Conservation (phyloP, 2,797 vertebrate species). For the Falco peregrinus region DNA sequence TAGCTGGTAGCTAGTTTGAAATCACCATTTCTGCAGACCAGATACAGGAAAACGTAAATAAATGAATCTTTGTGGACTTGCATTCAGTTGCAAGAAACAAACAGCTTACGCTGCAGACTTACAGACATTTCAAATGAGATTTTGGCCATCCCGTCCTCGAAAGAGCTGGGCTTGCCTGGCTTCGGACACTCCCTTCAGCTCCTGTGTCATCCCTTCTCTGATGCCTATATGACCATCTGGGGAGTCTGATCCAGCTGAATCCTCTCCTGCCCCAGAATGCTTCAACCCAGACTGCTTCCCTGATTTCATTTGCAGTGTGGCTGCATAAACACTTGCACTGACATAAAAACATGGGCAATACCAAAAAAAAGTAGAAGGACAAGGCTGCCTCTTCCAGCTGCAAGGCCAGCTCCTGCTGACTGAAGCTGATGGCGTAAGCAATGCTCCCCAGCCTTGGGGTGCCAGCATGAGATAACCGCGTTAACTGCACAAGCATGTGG, state of each 20-base stretch:
- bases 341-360: not conserved
- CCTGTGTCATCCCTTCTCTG: not conserved
- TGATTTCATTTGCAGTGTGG: not conserved
- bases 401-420: not conserved
- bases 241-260: not conserved
- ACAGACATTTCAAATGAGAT: not conserved
- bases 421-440: not conserved
- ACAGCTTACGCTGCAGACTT: not conserved
- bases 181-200: not conserved
- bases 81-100: not conserved
- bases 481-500: not conserved
- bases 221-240: not conserved
- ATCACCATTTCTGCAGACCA: not conserved
- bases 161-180: not conserved
- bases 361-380: not conserved
- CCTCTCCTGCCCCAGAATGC: not conserved
- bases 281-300: not conserved
- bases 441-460: not conserved
- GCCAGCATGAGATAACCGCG: accelerated
- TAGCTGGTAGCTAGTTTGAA: not conserved
- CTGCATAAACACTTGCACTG: not conserved
- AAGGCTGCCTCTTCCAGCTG: not conserved
- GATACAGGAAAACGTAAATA: not conserved
- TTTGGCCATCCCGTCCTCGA: not conserved
- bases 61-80: not conserved